A percentile compares a stretch with the other conserved stretches of the same genome.
Evolutionary conservation across 2,888 invertebrate species (phyloP).

Genomic region (Synanthedon tipuliformis): DNA sequence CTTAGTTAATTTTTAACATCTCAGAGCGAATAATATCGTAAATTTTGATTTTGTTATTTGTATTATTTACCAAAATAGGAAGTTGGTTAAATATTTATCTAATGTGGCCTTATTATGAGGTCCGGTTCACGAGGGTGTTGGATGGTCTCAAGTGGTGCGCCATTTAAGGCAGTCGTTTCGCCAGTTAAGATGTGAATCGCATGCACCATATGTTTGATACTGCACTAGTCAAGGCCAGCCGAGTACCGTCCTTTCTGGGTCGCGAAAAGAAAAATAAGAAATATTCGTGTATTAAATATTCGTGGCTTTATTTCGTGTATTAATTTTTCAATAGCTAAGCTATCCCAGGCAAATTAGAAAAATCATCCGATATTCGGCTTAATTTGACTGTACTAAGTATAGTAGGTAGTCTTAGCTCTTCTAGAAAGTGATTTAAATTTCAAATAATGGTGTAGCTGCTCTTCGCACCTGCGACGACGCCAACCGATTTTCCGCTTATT

Average conservation of each 20-base stretch:
- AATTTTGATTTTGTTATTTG: not conserved
- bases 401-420: too few species aligned
- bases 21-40: too few species aligned
- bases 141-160: constrained; percentile 28
- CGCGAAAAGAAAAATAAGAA: too few species aligned
- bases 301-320: too few species aligned
- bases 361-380: too few species aligned
- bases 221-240: constrained; percentile 48
- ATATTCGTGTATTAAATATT: too few species aligned
- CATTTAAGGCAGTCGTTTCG: constrained; percentile 35
- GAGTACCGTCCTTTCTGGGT: constrained; percentile 17
- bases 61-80: not conserved
- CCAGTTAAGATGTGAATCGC: constrained; percentile 28
- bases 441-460: constrained; percentile 17
- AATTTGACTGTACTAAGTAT: too few species aligned
- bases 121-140: constrained; percentile 18
- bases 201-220: constrained; percentile 35
- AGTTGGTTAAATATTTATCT: not conserved
- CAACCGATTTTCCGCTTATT: constrained; percentile 37
- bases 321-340: too few species aligned
- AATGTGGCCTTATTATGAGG: constrained; percentile 10
- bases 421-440: too few species aligned
- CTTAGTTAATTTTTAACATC: too few species aligned
- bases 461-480: constrained; percentile 18
- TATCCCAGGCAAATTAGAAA: too few species aligned